phyloP scores from a whole-genome alignment of 2,797 vertebrate species.

The Molossus alvarezi region DNA sequence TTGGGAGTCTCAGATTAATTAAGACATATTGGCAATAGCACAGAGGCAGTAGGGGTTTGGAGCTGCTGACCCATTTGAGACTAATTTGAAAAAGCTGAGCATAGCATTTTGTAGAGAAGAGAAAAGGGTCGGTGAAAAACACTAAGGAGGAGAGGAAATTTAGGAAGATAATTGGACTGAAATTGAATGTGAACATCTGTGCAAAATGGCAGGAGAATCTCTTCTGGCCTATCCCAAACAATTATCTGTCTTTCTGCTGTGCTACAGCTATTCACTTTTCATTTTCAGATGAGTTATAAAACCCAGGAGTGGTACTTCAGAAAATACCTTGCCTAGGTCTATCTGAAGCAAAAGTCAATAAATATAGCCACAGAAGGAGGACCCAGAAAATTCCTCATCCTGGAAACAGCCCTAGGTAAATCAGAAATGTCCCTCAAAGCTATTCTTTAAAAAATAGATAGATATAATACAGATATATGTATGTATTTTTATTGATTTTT shows the following conservation, averaged over 20 bases:
- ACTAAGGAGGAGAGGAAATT: slow-evolving; percentile 16
- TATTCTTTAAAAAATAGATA: background rate
- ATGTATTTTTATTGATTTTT: background rate
- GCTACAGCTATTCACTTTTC: background rate
- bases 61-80: slow-evolving; percentile 56
- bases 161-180: slow-evolving; percentile 26
- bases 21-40: slow-evolving; percentile 53
- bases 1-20: slow-evolving; percentile 60
- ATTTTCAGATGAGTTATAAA: slow-evolving; percentile 36
- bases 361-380: slow-evolving; percentile 24
- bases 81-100: slow-evolving; percentile 68
- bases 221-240: slow-evolving; percentile 16
- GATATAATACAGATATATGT: no score
- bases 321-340: slow-evolving; percentile 46
- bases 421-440: slow-evolving; percentile 38
- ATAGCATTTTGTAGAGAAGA: slow-evolving; percentile 57
- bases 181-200: slow-evolving; percentile 32
- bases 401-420: slow-evolving; percentile 51
- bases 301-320: slow-evolving; percentile 26
- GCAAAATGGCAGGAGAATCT: slow-evolving; percentile 6
- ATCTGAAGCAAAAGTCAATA: slow-evolving; percentile 37
- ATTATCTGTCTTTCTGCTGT: slow-evolving; percentile 16
- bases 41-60: background rate
- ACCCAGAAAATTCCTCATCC: slow-evolving; percentile 51
- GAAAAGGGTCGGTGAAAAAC: slow-evolving; percentile 40